Evolutionary conservation across 2,797 vertebrate species (phyloP).

Genomic region (Monodelphis domestica): DNA sequence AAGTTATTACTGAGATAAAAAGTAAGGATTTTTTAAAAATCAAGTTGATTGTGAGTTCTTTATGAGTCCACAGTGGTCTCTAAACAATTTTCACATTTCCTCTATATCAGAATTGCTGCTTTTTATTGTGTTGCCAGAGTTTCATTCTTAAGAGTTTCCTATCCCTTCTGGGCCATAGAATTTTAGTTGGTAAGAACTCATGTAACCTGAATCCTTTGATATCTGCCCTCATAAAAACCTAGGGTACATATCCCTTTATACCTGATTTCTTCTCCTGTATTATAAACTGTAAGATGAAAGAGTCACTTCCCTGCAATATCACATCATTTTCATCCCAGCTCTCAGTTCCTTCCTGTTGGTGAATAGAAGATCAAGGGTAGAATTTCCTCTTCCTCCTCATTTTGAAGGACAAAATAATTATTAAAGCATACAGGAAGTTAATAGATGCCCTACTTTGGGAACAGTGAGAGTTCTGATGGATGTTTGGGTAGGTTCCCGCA

Average conservation of each 20-base stretch:
- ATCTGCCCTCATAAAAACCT: not conserved
- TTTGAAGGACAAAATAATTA: not conserved
- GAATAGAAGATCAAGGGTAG: not conserved
- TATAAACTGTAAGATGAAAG: not conserved
- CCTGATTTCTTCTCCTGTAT: not conserved
- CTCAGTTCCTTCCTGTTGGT: not conserved
- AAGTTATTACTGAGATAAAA: no score
- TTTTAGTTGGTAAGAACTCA: not conserved
- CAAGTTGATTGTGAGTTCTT: not conserved
- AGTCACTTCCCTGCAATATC: not conserved
- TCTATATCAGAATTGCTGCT: not conserved
- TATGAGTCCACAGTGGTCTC: not conserved
- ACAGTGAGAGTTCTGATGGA: not conserved
- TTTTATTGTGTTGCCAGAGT: not conserved
- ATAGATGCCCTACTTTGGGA: not conserved
- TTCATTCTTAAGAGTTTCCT: not conserved
- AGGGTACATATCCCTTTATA: not conserved
- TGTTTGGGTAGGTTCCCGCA: not conserved
- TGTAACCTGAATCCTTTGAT: not conserved
- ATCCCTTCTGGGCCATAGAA: not conserved
- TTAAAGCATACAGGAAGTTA: not conserved
- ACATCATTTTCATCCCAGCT: not conserved
- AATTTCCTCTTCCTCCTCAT: not conserved
- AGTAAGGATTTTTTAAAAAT: not conserved
- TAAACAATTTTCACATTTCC: not conserved